Base-by-base conservation (phyloP, 2,797 vertebrate species). In the Limnodromus scolopaceus region DNA sequence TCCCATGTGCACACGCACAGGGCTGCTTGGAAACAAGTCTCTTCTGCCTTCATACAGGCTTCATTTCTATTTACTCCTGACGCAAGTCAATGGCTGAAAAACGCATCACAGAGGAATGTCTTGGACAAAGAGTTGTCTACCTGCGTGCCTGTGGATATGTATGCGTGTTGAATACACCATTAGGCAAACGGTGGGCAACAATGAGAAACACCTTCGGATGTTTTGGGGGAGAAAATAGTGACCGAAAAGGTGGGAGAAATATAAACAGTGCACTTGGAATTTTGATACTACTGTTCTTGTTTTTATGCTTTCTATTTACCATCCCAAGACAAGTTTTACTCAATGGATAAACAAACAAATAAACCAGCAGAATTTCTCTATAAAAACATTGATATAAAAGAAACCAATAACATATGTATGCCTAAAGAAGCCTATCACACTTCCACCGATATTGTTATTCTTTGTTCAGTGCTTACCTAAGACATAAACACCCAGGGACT, bases 131-230 rank as follows among this genome's bases (percentile, higher is more conserved):
- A 43, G 13, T 4, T 69, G 71, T 87, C 80, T 86, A 64, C 43
- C 82, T 71, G 34, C n/a, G 54, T 39, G 41, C 55, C 61, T 34
- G 38, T n/a, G 41, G 9, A 28, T 78, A 10, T 16, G 63, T 54
- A 36, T 46, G 72, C 77, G 85, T 30, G 58, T 12, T 49, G 30
- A 76, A 64, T 25, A 74, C 64, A 88, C 68, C 57, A 58, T 19
- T 71, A 74, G 78, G 54, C 48, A 85, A 93, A 78, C 9, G 48
- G 61, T 34, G 95, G 90, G 57, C n/a, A 92, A 91, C 30, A 89
- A 9, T 2, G 13, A 76, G 30, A 95, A 94, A 85, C 13, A 18
- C 70, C 57, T 65, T 41, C 49, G 20, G 34, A n/a, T 36, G 3
- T 38, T 65, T 75, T 63, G 3, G 1, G 0, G 13, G 16, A 13